Evolutionary conservation across 2,797 vertebrate species (phyloP).

Genomic region (Macropodus opercularis): DNA sequence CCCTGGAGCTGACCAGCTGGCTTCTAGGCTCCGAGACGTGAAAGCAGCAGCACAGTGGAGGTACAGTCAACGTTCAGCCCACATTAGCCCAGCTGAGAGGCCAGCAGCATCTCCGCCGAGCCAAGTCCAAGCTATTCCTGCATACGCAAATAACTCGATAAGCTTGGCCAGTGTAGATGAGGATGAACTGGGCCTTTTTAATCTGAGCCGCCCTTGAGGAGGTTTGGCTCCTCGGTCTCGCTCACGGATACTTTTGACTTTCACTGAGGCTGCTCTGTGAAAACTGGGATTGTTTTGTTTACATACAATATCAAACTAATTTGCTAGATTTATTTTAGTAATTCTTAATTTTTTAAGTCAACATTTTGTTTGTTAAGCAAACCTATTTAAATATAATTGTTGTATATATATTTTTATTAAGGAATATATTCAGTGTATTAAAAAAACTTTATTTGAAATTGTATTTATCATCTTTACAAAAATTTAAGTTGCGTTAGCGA

Average conservation of each 20-base stretch:
- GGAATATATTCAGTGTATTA: too few relatives aligned
- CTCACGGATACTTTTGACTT: slow-evolving; percentile 19
- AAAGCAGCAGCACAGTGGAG: slow-evolving; percentile 68
- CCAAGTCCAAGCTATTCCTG: slow-evolving; percentile 43
- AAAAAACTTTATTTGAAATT: too few relatives aligned
- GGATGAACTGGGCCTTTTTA: slow-evolving; percentile 31
- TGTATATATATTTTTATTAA: too few relatives aligned
- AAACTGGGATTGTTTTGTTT: not conserved
- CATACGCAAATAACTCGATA: slow-evolving; percentile 58
- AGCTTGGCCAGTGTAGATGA: slow-evolving; percentile 37
- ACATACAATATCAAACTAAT: not conserved
- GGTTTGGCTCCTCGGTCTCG: slow-evolving; percentile 4
- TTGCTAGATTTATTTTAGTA: too few relatives aligned
- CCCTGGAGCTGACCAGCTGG: slow-evolving; percentile 78
- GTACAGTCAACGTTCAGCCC: slow-evolving; percentile 69
- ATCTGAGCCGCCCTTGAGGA: slow-evolving; percentile 17
- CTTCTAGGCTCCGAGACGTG: slow-evolving; percentile 63
- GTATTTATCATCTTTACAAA: too few relatives aligned
- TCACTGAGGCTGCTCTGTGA: slow-evolving; percentile 5
- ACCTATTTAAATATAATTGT: too few relatives aligned
- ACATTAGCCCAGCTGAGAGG: slow-evolving; percentile 54
- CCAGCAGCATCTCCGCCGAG: slow-evolving; percentile 34
- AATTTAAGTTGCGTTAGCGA: too few relatives aligned
- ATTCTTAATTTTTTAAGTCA: too few relatives aligned
- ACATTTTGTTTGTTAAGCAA: too few relatives aligned